Evolutionary conservation across 2,888 invertebrate genomes (phyloP), one percentile per base, ranked within the genome.

Genomic region (Ennomos fuscantarius): DNA sequence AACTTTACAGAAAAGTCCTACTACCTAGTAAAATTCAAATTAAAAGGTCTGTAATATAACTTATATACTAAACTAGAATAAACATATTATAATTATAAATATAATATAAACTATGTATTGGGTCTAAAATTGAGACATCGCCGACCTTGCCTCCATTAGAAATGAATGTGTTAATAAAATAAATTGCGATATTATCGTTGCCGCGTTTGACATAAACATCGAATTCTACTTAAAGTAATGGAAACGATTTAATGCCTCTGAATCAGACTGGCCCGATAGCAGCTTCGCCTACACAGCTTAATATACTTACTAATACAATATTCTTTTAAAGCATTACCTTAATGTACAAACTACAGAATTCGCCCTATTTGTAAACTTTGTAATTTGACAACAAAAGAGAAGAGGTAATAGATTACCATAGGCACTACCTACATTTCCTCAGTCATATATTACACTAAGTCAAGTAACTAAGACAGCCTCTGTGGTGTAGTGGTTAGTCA

Each of bases 211-310:
- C 90, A 85, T 79, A 86, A 87, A 91, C 90, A 91, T 88, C 84
- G 88, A 87, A 91, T 86, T 86, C 89, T 90, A 90, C 90, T 91
- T 88, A 84, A 88, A 86, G 84, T 89, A 89, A 89, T 89, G 89
- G 88, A 89, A 87, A 84, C 84, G 82, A 86, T 89, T 87, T 86
- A 88, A 85, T 86, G 81, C 81, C 78, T 78, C 74, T 75, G 79
- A 86, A 85, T 84, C 81, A 78, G 82, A 77, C 70, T 80, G 76
- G 76, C 55, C 64, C 79, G 86, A 87, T 87, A 59, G 49, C 53
- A 59, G 39, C 83, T 35, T 55, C 39, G 55, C 51, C 40, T 24
- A 24, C 6, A 24, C 24, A 24, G 6, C 6, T 24, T 24, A 24
- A 24, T 24, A 24, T 24, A 24, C 24, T 24, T 24, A 15, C 24